phyloP scores from a whole-genome alignment of 2,888 invertebrate genomes.

The Rhorus exstirpatorius region DNA sequence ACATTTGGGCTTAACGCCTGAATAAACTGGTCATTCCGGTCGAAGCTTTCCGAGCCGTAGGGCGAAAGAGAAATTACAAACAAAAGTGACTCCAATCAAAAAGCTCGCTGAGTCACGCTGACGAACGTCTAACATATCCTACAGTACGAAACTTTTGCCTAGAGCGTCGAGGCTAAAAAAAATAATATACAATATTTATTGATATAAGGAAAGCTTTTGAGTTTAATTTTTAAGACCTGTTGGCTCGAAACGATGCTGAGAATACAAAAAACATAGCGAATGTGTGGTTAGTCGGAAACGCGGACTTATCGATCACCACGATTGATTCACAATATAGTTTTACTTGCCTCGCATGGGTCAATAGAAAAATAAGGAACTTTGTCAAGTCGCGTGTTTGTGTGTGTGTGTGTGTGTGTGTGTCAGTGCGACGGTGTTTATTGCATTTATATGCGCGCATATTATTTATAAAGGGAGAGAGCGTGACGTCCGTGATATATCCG shows the following conservation, averaged over 20 bases:
- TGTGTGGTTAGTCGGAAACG: conserved; percentile 5
- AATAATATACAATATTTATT: too few species aligned
- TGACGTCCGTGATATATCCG: conserved; percentile 50
- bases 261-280: too few species aligned
- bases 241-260: not conserved
- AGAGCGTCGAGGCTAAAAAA: too few species aligned
- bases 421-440: not conserved
- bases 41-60: conserved; percentile 50
- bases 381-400: not conserved
- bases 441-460: not conserved
- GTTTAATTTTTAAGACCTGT: too few species aligned
- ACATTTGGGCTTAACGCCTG: conserved; percentile 54
- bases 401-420: not conserved
- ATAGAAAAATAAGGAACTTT: not conserved
- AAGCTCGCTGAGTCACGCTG: too few species aligned
- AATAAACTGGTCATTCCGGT: conserved; percentile 62
- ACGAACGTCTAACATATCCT: too few species aligned
- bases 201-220: too few species aligned
- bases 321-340: conserved; percentile 5
- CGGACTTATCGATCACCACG: conserved; percentile 24
- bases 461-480: conserved; percentile 3
- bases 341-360: not conserved
- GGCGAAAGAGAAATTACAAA: conserved; percentile 10
- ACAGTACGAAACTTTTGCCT: too few species aligned
- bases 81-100: too few species aligned